phyloP scores from a whole-genome alignment of 2,797 vertebrate species.

The Xenopus petersii region DNA sequence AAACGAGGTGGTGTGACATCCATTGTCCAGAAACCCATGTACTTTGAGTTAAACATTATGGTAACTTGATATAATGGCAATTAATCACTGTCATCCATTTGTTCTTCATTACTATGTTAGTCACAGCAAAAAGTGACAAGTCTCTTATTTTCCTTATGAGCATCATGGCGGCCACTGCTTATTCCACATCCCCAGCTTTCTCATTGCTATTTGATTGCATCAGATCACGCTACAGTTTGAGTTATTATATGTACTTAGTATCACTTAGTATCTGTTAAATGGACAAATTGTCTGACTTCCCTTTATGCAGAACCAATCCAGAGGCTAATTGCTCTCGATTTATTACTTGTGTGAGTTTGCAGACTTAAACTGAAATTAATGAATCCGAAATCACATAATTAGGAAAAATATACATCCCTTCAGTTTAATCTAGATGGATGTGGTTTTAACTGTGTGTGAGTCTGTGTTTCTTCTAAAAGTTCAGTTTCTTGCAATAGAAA shows the following conservation, averaged over 20 bases:
- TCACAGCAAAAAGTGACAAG: too few relatives aligned
- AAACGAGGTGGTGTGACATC: too few relatives aligned
- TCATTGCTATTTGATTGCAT: not conserved
- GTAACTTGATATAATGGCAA: too few relatives aligned
- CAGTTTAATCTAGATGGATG: slow-evolving; percentile 22
- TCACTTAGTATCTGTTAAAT: slow-evolving; percentile 22
- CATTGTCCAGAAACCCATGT: too few relatives aligned
- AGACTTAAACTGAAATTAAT: slow-evolving; percentile 35
- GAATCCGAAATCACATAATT: slow-evolving; percentile 32
- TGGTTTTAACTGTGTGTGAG: not conserved
- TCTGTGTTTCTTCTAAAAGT: not conserved
- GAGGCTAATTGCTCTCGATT: slow-evolving; percentile 29
- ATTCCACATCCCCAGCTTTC: too few relatives aligned
- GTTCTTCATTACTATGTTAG: too few relatives aligned
- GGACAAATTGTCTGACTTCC: slow-evolving; percentile 14
- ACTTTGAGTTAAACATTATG: too few relatives aligned
- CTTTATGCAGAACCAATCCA: slow-evolving; percentile 9
- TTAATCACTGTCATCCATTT: too few relatives aligned
- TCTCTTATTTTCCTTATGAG: too few relatives aligned
- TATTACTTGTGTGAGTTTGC: slow-evolving; percentile 21
- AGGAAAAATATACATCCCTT: slow-evolving; percentile 28
- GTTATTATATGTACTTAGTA: slow-evolving; percentile 9
- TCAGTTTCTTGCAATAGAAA: too few relatives aligned
- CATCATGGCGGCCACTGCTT: too few relatives aligned
- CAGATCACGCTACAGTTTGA: not conserved